Evolutionary conservation across 2,888 invertebrate genomes (phyloP).

Genomic region (Diabrotica balteata): DNA sequence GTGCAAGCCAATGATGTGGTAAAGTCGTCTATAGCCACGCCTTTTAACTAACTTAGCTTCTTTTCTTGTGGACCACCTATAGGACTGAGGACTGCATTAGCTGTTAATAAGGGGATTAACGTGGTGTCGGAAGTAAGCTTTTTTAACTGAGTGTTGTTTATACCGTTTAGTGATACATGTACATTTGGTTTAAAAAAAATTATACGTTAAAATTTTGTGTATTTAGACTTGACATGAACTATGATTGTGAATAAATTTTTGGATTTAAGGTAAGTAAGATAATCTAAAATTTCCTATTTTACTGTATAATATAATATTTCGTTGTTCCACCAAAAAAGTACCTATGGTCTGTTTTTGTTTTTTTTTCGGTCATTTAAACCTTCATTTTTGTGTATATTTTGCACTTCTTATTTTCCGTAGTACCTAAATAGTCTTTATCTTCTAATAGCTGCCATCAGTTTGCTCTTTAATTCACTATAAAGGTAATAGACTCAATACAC

Average conservation of each 20-base stretch:
- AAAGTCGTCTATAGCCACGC: constrained; percentile 43
- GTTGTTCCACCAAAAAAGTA: too few relatives aligned
- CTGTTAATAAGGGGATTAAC: constrained; percentile 48
- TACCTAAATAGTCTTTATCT: too few relatives aligned
- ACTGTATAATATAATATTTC: too few relatives aligned
- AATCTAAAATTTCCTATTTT: neutral
- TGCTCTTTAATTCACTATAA: too few relatives aligned
- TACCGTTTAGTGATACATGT: constrained; percentile 11
- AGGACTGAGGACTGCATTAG: constrained; percentile 43
- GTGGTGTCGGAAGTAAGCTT: neutral
- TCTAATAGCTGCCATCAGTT: too few relatives aligned
- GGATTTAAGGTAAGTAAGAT: constrained; percentile 4
- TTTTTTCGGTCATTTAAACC: too few relatives aligned
- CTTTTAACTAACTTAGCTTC: constrained; percentile 41
- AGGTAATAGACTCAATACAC: too few relatives aligned
- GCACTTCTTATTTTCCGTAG: too few relatives aligned
- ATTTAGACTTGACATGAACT: constrained; percentile 2
- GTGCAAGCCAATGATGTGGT: constrained; percentile 44
- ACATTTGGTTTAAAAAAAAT: constrained; percentile 18
- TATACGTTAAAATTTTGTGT: constrained; percentile 10
- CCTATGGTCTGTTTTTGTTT: too few relatives aligned
- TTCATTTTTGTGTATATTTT: too few relatives aligned
- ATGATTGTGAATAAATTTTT: constrained; percentile 12
- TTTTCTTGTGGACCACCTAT: constrained; percentile 49
- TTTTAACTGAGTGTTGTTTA: neutral